Evolutionary conservation across 2,888 invertebrate genomes (phyloP), one percentile per base, ranked within the genome.

Genomic region (Eristalis arbustorum): DNA sequence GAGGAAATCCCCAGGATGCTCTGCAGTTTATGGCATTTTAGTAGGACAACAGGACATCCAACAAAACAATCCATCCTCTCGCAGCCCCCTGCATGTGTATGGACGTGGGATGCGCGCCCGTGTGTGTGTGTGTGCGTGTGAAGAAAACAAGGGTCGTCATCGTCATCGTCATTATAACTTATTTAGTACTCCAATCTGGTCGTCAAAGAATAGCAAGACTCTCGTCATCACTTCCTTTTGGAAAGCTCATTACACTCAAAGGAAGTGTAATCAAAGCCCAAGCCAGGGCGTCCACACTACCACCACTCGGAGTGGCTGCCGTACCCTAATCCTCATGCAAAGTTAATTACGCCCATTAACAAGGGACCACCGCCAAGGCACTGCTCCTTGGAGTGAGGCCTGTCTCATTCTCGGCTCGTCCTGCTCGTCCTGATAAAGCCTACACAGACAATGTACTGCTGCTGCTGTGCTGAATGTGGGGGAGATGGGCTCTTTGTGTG

Each of bases 321-420:
- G 18, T 80, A 67, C 71, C 82, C 78, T 87, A 82, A 87, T 87
- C 87, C 83, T 82, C 82, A 79, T 87, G 78, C 87, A 82, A 87
- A 87, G 87, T 87, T 87, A 87, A 87, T 87, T 87, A 87, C 75
- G 75, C 74, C 78, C 87, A 87, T 82, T 87, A 87, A 82, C 82
- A 78, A 79, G 74, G 72, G 72, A 61, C 57, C 56, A 49, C 64
- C 66, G 62, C 62, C 56, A 49, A 61, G 71, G 71, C 77, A 66
- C 75, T 72, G 72, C 59, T 72, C 8, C 61, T 71, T 63, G 11
- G 13, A 57, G 14, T 42, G 42, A 13, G 59, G 11, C 31, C 67
- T 68, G 68, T n/a, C 75, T 25, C 62, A 22, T 57, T 3, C 49
- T 57, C 75, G n/a, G 10, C 22, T 25, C 62, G 28, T 57, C 6